Percentiles rank a stretch among this genome's conserved stretches.
These are phyloP conservation scores for Bombus sibiricus DNA, from an alignment of 1,140 invertebrate species.

Conservation along the genomic window DNA sequence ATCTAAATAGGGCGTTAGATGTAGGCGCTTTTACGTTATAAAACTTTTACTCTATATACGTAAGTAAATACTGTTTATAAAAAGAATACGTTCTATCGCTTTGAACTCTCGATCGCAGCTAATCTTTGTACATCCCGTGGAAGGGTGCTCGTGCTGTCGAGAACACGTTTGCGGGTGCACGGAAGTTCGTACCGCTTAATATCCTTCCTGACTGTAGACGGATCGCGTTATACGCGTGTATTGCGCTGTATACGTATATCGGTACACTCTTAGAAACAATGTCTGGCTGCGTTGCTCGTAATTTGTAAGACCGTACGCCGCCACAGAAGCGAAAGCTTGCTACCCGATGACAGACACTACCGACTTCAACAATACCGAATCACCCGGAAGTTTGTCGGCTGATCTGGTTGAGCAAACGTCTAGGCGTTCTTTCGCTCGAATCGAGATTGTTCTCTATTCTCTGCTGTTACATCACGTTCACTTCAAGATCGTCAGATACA, in stretches of 20 bases:
- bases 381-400: conserved; percentile 14
- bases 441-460: conserved; percentile 1
- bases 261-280: neutral
- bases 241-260: neutral
- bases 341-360: neutral
- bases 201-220: neutral
- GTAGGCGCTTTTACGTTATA: too few species aligned
- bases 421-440: neutral
- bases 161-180: neutral
- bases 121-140: too few species aligned
- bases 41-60: too few species aligned
- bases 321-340: neutral
- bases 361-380: conserved; percentile 34
- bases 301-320: conserved; percentile 5
- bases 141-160: neutral
- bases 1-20: too few species aligned
- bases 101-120: neutral
- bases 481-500: neutral
- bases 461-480: neutral
- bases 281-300: neutral
- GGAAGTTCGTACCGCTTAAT: neutral
- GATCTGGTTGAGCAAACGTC: neutral
- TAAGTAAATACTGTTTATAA: neutral
- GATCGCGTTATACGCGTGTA: neutral
- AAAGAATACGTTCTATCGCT: neutral